Evolutionary conservation across 2,888 invertebrate species (phyloP), one percentile per base, ranked within the genome.

Genomic region (Drosophila maculinotata): DNA sequence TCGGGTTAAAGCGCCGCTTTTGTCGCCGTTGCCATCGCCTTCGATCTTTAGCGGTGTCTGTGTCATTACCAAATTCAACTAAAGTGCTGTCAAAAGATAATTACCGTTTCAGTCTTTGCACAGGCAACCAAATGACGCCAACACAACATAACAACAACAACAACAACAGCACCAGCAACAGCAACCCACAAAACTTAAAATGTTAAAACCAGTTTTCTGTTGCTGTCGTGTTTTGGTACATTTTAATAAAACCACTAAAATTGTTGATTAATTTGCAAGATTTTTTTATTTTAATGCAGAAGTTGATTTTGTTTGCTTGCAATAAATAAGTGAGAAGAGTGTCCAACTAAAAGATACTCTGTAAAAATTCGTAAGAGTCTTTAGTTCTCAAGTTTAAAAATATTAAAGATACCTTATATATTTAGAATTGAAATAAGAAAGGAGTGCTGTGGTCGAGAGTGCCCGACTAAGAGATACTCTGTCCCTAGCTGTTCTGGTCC

Each of bases 21-120:
- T 79, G 79, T 77, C 65, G 75, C 59, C 57, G 73, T 28, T 35
- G 47, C 33, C 62, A 54, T 47, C 64, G 65, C 64, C 80, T 67
- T 67, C 72, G 75, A 82, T 73, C 71, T 76, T 81, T 76, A 63
- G 65, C 67, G 52, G 47, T 64, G 20, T n/a, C n/a, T 20, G 56
- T 80, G 79, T 80, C 81, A 76, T 69, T 81, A 69, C 78, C 84
- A 78, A 84, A 80, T 73, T 75, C 78, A 77, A 69, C 75, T 82
- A 82, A 82, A 82, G 79, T 82, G 81, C 85, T 82, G 85, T 82
- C 81, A 85, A 82, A 82, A 85, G 81, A 82, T 82, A 85, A 85
- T 85, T 82, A 82, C 82, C 79, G 78, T 77, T 79, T 79, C 69
- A 63, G 77, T 71, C 54, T 76, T 68, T 47, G 33, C 45, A 17